Conservation (phyloP, 1,140 invertebrate genomes). For the Ceratosolen fusciceps region DNA sequence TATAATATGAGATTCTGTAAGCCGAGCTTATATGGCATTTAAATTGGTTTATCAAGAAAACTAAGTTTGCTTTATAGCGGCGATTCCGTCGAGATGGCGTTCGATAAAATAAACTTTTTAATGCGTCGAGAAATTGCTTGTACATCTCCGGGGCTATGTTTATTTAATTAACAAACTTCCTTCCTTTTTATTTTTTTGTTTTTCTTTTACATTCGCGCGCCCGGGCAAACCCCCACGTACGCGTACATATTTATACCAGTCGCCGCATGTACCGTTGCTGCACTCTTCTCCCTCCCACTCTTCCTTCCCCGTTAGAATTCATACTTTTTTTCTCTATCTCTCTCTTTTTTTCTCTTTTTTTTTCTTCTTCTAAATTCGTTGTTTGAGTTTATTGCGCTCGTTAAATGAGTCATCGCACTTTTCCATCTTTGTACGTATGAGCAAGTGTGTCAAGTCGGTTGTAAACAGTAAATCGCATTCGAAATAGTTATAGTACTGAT, state of each 20-base stretch:
- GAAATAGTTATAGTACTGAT: not conserved
- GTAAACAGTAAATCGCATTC: not conserved
- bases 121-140: not conserved
- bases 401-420: slow-evolving; percentile 2
- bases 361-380: slow-evolving; percentile 8
- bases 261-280: too few species aligned
- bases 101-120: slow-evolving; percentile 33
- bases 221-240: too few species aligned
- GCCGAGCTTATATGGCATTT: slow-evolving; percentile 21
- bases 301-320: too few species aligned
- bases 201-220: slow-evolving; percentile 1
- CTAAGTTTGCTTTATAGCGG: slow-evolving; percentile 26
- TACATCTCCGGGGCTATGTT: not conserved
- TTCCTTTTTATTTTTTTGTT: not conserved
- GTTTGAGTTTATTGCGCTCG: not conserved
- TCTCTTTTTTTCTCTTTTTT: not conserved
- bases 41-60: slow-evolving; percentile 38
- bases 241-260: too few species aligned
- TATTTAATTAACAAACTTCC: slow-evolving; percentile 26
- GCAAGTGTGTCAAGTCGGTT: not conserved
- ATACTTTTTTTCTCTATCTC: too few species aligned
- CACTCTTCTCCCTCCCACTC: too few species aligned
- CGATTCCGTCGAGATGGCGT: slow-evolving; percentile 13
- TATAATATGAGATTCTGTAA: slow-evolving; percentile 26
- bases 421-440: not conserved